Conservation (phyloP, 2,113 vertebrate species). For the Circaetus gallicus region DNA sequence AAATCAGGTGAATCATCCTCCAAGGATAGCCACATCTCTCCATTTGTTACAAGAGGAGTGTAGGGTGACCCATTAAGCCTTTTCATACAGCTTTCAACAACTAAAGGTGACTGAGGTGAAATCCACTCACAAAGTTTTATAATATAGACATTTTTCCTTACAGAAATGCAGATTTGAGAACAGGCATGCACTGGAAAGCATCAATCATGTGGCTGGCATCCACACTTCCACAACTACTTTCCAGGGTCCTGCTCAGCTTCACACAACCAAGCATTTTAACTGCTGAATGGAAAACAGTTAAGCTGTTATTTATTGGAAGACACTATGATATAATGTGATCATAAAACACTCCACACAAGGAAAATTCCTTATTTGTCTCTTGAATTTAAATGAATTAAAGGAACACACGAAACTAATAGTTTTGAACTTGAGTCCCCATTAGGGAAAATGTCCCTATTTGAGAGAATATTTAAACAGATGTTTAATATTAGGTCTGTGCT, state of each 20-base stretch:
- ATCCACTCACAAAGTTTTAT: neutral
- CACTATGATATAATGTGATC: neutral
- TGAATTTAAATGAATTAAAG: neutral
- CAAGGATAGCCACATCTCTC: neutral
- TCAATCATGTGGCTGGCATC: neutral
- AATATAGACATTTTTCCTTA: neutral
- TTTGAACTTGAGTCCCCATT: neutral
- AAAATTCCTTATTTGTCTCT: conserved; percentile 12
- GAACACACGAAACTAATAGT: neutral
- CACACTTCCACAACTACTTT: neutral
- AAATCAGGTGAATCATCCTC: neutral
- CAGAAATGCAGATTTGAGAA: neutral
- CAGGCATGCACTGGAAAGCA: neutral
- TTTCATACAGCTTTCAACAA: neutral
- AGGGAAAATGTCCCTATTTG: neutral
- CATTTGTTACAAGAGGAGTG: neutral
- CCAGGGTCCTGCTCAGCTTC: conserved; percentile 13
- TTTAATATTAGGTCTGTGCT: neutral
- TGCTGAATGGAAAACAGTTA: conserved; percentile 31
- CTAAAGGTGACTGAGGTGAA: neutral
- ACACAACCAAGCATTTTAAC: neutral
- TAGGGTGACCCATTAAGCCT: neutral
- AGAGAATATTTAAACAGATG: conserved; percentile 13
- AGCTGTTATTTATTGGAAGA: neutral
- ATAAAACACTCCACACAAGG: neutral